Conservation (phyloP, 2,113 vertebrate species). For the Callithrix jacchus region DNA sequence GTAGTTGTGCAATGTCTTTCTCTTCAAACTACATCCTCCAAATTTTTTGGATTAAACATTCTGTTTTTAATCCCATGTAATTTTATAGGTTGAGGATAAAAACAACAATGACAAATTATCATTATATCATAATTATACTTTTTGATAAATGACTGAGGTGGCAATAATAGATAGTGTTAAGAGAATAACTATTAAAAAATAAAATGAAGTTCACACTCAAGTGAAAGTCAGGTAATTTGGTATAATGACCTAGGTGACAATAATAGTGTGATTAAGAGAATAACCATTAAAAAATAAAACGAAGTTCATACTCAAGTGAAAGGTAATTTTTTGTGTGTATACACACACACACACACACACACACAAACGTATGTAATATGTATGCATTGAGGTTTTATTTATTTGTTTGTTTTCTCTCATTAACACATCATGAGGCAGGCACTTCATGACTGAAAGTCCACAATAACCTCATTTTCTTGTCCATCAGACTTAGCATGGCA, state of each 20-base stretch:
- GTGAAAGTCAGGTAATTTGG: too few species aligned
- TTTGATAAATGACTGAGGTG: background rate
- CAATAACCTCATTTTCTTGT: background rate
- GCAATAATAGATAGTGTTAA: background rate
- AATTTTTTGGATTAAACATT: background rate
- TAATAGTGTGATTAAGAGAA: background rate
- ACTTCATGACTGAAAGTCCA: background rate
- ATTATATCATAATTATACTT: background rate
- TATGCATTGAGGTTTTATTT: background rate
- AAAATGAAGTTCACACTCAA: too few species aligned
- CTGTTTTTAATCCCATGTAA: background rate
- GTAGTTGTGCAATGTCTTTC: background rate
- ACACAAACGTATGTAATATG: too few species aligned
- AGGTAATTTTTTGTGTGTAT: too few species aligned
- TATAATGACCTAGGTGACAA: background rate
- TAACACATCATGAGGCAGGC: background rate
- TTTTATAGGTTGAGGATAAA: background rate
- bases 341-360: too few species aligned
- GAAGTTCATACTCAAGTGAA: too few species aligned
- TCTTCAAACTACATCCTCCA: background rate
- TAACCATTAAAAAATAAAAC: background rate
- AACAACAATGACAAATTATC: background rate
- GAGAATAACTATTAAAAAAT: background rate
- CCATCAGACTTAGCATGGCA: background rate
- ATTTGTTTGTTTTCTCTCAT: background rate